phyloP scores from a whole-genome alignment of 2,113 vertebrate species.

The Rattus norvegicus region GRCr8 NC_086027.1:20429501-20430000 shows the following conservation, averaged over 20 bases:
- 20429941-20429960: not conserved
- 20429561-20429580: not conserved
- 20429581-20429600: not conserved
- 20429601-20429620: not conserved
- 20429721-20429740: not conserved
- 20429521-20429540: not conserved
- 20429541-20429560: not conserved
- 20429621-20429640: not conserved
- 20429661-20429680: not conserved
- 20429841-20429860: not conserved
- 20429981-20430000: no score
- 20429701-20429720: not conserved
- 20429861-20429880: not conserved
- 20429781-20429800: not conserved
- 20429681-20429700: not conserved
- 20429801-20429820: not conserved
- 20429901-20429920: not conserved
- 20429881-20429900: no score
- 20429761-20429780: no score
- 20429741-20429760: not conserved
- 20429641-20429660: not conserved
- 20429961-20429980: not conserved
- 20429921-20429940: not conserved
- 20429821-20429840: not conserved
- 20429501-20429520: conserved; percentile 24